A percentile compares a stretch with the other conserved stretches of the same genome.
These are phyloP conservation scores for Cliona cf. orientalis DNA, from an alignment of 37 sponge, comb jelly and placozoan genomes.

Conservation along the genomic window DNA sequence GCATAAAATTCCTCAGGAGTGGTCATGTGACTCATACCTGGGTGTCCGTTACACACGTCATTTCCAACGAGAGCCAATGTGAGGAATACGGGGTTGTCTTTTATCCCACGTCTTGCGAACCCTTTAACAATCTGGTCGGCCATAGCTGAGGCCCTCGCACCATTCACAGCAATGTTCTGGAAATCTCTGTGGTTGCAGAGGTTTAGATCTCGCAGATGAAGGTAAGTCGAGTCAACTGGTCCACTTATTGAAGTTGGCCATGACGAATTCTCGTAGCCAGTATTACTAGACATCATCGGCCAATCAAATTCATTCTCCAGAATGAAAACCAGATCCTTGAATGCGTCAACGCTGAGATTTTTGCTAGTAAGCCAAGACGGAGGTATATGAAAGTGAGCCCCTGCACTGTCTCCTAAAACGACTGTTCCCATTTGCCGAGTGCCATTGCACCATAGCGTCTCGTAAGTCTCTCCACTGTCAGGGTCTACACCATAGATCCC, in stretches of 20 bases:
- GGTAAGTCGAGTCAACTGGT: conserved; percentile 83
- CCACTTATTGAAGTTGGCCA: conserved; percentile 73
- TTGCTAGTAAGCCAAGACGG: conserved; percentile 71
- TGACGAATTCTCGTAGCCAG: conserved; percentile 76
- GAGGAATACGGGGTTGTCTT: conserved; percentile 77
- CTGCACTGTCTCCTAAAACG: conserved; percentile 87
- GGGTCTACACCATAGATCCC: conserved; percentile 81
- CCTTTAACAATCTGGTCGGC: conserved; percentile 57
- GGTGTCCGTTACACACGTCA: conserved; percentile 92
- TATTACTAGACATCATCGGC: conserved; percentile 87
- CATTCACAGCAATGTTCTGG: conserved; percentile 94
- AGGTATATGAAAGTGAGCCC: conserved; percentile 95
- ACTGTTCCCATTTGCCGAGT: conserved; percentile 79
- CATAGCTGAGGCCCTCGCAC: conserved; percentile 78
- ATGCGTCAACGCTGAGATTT: conserved; percentile 61
- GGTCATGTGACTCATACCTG: conserved; percentile 81
- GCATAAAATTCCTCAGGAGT: conserved; percentile 85
- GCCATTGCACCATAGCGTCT: conserved; percentile 80
- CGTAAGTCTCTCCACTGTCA: conserved; percentile 75
- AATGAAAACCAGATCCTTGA: conserved; percentile 70
- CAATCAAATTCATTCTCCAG: conserved; percentile 95
- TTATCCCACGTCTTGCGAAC: conserved; percentile 44
- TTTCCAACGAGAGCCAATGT: conserved; percentile 84
- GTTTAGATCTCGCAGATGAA: conserved; percentile 53
- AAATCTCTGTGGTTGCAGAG: conserved; percentile 94